A percentile compares a stretch with the other conserved stretches of the same genome.
phyloP scores from a whole-genome alignment of 2,113 vertebrate genomes.

The Probosciger aterrimus region DNA sequence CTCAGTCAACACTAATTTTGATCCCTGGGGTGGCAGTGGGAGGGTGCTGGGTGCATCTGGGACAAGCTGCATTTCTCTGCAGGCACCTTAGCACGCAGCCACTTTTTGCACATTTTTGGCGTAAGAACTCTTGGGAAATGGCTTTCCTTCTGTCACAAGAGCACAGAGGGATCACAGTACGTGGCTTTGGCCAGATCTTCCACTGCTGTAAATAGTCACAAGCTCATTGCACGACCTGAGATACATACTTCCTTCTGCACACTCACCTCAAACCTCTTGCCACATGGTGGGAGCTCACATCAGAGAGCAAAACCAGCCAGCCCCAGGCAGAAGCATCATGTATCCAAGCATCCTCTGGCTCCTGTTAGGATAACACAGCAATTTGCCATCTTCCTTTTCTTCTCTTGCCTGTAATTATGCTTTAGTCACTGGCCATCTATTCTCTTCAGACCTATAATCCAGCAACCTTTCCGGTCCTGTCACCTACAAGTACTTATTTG shows the following conservation, averaged over 20 bases:
- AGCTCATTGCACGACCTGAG: not conserved
- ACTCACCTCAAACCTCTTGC: not conserved
- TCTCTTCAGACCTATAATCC: slow-evolving; percentile 26
- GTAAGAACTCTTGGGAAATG: not conserved
- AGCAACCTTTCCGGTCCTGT: not conserved
- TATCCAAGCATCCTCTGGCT: not conserved
- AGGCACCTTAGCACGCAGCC: not conserved
- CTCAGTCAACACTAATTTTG: not conserved
- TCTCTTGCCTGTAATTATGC: slow-evolving; percentile 41
- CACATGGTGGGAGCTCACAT: not conserved
- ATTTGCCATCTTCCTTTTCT: slow-evolving; percentile 20
- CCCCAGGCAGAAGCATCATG: not conserved
- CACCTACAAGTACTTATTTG: not conserved
- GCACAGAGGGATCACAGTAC: fast-evolving
- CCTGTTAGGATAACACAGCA: not conserved
- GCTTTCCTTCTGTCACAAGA: not conserved
- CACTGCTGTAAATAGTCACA: not conserved
- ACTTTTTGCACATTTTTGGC: not conserved
- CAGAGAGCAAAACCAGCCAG: not conserved
- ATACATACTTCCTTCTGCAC: not conserved
- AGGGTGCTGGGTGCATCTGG: not conserved
- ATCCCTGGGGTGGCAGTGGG: not conserved
- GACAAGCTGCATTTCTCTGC: not conserved
- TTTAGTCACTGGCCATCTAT: slow-evolving; percentile 10
- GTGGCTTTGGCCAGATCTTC: not conserved